Base-by-base conservation (phyloP, 2,888 invertebrate genomes). In the Minunthozetes semirufus region DNA sequence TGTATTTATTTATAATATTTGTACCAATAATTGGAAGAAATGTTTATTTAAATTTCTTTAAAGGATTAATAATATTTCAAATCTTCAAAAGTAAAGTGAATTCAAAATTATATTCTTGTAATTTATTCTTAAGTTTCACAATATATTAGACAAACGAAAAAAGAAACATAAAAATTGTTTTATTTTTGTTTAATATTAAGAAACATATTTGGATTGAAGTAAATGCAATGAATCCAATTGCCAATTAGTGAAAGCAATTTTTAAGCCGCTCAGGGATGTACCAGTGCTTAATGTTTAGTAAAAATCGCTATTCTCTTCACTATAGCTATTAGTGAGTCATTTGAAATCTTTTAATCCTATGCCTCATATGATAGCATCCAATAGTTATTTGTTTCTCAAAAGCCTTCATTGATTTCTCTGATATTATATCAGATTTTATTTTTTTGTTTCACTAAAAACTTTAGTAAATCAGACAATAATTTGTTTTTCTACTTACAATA, bases 281-380 rank as follows among this genome's bases (percentile, higher is more conserved):
- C 29, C 27, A 33, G 17, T 63, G 33, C 63, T 33, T 63, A 63
- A 63, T 33, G 22, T 25, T 25, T 63, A 63, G 63, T 15, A 63
- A 63, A 63, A 63, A 63, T 63, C 27, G 63, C 2, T 1, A 63
- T 63, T 33, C 33, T n/a, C 15, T 63, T 6, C 27, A 33, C 56
- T 22, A 13, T 25, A 25, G 6, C 25, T 17, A 15, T 63, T 22
- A 59, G 59, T 33, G 33, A 63, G 63, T 56, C 33, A 17, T 29
- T 63, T 63, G n/a, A 63, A 63, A 63, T 63, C 33, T 63, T 63
- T 63, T 63, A 63, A 63, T 63, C 63, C 59, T 22, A 17, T 63
- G 17, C 33, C 33, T 38, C 27, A 63, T 59, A 59, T 33, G 4
- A 63, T 63, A 29, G 63, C 22, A 33, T 63, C 33, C 22, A 22